Evolutionary conservation across 2,113 vertebrate species (phyloP), one percentile per base, ranked within the genome.

Genomic region (Copsychus sechellarum): DNA sequence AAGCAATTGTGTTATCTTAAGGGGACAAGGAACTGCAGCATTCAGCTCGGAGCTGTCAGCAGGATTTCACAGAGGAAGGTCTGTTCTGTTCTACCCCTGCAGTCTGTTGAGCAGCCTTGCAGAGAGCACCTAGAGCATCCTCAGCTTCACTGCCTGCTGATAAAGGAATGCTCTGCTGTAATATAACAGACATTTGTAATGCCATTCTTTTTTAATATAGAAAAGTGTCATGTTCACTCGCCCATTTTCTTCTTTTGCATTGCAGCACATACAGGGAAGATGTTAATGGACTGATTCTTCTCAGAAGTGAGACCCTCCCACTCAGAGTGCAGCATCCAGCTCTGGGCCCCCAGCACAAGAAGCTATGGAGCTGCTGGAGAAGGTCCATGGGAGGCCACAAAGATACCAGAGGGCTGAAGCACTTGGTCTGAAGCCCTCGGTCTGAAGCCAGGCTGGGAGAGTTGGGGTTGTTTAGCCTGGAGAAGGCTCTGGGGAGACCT

Each of bases 1-100:
- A 48, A 85, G 95, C 81, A 91, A 96, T 97, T 97, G 95, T 97
- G 95, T 97, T 97, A 97, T 97, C 97, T 97, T 97, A 96, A 97
- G 92, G 86, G 87, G 94, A 96, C 84, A 95, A 74, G 85, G 66
- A 96, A 77, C 96, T 79, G 90, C 92, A 94, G 77, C 57, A 24
- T 94, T 97, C 81, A 88, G 74, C 93, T 97, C 60, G 33, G 56
- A 90, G 93, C 92, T 98, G 95, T 97, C 97, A 98, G 96, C 94
- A 96, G 96, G 88, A 95, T 96, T 97, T 96, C 88, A 85, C 19
- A 14, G 89, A 88, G 87, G 0, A n/a, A 87, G n/a, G n/a, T n/a
- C n/a, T n/a, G n/a, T n/a, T n/a, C 86, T 97, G 66, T 97, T 97
- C 93, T 95, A 69, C 87, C 87, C 88, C 85, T 31, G 25, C 83